A percentile compares a stretch with the other conserved stretches of the same genome.
These are phyloP conservation scores for Probosciger aterrimus DNA, from an alignment of 2,113 vertebrate genomes.

Conservation along the genomic window DNA sequence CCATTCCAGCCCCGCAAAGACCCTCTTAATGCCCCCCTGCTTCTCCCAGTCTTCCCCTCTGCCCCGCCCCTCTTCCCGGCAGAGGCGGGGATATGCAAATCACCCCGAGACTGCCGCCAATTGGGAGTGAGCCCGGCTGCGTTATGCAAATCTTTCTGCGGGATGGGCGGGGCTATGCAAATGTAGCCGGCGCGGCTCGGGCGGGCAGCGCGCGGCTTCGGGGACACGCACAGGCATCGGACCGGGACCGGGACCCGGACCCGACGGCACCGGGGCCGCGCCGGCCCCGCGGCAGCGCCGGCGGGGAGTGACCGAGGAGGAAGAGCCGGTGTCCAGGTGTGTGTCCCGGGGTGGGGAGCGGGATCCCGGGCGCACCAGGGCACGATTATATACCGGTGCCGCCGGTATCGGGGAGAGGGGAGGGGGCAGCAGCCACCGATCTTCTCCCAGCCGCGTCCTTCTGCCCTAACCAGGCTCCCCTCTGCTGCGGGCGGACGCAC, in stretches of 20 bases:
- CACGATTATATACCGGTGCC: not conserved
- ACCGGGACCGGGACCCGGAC: not conserved
- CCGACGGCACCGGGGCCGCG: not conserved
- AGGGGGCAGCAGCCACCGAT: accelerated
- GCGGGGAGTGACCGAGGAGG: not conserved
- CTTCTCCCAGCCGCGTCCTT: accelerated
- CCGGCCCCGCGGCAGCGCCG: not conserved
- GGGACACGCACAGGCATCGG: not conserved
- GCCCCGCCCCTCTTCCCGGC: accelerated
- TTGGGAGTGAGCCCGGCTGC: accelerated
- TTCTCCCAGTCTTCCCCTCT: not conserved
- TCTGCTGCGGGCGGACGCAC: too few species aligned
- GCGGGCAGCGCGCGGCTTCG: not conserved
- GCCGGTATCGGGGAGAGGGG: not conserved
- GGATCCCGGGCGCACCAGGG: not conserved
- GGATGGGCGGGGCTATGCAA: not conserved
- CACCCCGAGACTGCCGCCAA: accelerated
- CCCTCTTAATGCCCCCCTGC: too few species aligned
- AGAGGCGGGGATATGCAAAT: not conserved
- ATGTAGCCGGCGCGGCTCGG: not conserved
- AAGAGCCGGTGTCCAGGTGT: not conserved
- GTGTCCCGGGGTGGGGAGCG: not conserved
- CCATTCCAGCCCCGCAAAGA: not conserved
- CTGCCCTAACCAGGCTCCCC: accelerated
- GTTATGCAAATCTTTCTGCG: accelerated